Evolutionary conservation across 2,113 vertebrate genomes (phyloP).

Genomic region (Cyanocitta stelleri): DNA sequence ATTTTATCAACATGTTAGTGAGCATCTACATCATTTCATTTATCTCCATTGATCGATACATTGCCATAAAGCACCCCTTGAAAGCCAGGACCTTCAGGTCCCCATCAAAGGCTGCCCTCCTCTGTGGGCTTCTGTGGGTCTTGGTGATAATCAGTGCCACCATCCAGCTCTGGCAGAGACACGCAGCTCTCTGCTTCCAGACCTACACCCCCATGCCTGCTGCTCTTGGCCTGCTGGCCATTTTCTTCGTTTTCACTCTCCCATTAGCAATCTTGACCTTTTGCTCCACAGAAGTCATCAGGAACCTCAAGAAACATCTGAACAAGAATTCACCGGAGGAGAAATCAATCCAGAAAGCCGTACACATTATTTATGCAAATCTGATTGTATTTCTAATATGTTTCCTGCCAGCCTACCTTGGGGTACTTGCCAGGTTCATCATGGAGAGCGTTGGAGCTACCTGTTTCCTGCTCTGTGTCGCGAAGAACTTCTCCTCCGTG

Average conservation of each 20-base stretch:
- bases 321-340: background rate
- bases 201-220: rapidly evolving
- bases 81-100: slow-evolving; percentile 61
- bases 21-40: slow-evolving; percentile 66
- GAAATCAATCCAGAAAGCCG: slow-evolving; percentile 25
- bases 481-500: background rate
- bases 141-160: background rate
- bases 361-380: slow-evolving; percentile 67
- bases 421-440: background rate
- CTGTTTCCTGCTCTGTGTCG: background rate
- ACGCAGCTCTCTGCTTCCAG: background rate
- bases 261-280: slow-evolving; percentile 60
- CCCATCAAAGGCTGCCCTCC: slow-evolving; percentile 21
- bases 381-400: slow-evolving; percentile 71
- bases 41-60: slow-evolving; percentile 70
- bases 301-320: slow-evolving; percentile 33
- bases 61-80: slow-evolving; percentile 73
- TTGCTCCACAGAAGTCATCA: slow-evolving; percentile 64
- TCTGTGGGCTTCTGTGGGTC: slow-evolving; percentile 65
- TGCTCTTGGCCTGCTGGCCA: background rate
- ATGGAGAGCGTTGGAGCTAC: rapidly evolving
- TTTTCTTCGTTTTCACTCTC: slow-evolving; percentile 44
- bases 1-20: slow-evolving; percentile 69
- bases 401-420: slow-evolving; percentile 68
- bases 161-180: background rate